Percentiles rank a stretch among this genome's conserved stretches.
These are phyloP conservation scores for Cichlasoma orientale DNA, from an alignment of 2,797 vertebrate species.

Conservation along the genomic window DNA sequence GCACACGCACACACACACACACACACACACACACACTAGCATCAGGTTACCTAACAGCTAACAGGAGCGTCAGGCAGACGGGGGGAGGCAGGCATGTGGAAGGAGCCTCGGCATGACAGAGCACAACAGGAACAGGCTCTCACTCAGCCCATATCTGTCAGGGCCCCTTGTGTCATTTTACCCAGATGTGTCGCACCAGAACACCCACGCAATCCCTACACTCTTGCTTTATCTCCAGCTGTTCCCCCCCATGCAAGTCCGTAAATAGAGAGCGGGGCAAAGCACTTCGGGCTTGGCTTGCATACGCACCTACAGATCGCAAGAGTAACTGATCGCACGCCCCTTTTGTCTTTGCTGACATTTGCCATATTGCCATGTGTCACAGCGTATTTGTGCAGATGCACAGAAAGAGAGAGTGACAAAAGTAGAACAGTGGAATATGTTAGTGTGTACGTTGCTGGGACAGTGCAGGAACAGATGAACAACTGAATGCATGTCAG, in stretches of 20 bases:
- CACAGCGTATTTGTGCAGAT: conserved; percentile 19
- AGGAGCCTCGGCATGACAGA: conserved; percentile 54
- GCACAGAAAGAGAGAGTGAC: conserved; percentile 33
- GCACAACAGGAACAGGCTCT: conserved; percentile 60
- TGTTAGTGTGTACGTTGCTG: conserved; percentile 11
- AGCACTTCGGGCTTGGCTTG: background rate
- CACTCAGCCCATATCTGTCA: conserved; percentile 67
- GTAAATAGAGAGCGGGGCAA: background rate
- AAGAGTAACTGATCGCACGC: conserved; percentile 22
- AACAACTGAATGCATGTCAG: conserved; percentile 38
- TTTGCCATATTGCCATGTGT: conserved; percentile 46
- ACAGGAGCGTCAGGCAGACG: conserved; percentile 37
- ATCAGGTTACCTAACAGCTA: conserved; percentile 56
- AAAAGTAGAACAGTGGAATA: conserved; percentile 49
- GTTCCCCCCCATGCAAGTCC: conserved; percentile 19
- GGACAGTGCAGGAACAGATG: conserved; percentile 20
- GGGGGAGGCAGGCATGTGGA: conserved; percentile 50
- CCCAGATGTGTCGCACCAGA: conserved; percentile 66
- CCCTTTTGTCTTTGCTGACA: conserved; percentile 46
- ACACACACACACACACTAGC: conserved; percentile 13
- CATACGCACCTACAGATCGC: conserved; percentile 16
- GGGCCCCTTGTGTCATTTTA: conserved; percentile 47
- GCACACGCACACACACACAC: background rate
- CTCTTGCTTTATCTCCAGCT: conserved; percentile 59
- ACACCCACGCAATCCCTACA: conserved; percentile 40